Evolutionary conservation across 2,888 invertebrate species (phyloP).

Genomic region (Idaea biselata): DNA sequence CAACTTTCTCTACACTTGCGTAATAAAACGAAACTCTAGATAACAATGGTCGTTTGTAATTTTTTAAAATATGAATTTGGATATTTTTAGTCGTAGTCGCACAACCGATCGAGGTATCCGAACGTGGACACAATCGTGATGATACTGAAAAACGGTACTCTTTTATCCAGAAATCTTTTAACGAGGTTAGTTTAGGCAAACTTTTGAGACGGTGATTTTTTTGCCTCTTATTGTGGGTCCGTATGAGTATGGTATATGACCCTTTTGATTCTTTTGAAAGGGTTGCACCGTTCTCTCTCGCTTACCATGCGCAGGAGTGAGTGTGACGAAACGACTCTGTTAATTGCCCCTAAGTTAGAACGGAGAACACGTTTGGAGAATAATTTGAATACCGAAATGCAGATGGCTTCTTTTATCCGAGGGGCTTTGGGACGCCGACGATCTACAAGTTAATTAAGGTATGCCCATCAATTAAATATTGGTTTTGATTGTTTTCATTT

Average conservation of each 20-base stretch:
- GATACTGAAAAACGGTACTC: conserved; percentile 79
- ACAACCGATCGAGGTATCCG: conserved; percentile 71
- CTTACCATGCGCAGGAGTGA: conserved; percentile 68
- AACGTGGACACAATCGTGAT: conserved; percentile 74
- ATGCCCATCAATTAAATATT: conserved; percentile 78
- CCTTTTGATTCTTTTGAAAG: conserved; percentile 55
- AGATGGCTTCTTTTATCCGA: conserved; percentile 78
- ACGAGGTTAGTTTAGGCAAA: conserved; percentile 81
- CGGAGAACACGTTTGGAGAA: conserved; percentile 75
- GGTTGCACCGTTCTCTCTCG: conserved; percentile 60
- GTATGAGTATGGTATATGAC: conserved; percentile 73
- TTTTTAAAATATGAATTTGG: conserved; percentile 26
- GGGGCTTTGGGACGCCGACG: conserved; percentile 61
- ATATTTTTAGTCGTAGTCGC: conserved; percentile 53
- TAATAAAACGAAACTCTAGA: conserved; percentile 49
- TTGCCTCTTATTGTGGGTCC: conserved; percentile 69
- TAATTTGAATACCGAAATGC: conserved; percentile 80
- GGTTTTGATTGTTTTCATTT: conserved; percentile 74
- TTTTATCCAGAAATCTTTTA: conserved; percentile 79
- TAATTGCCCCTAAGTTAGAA: conserved; percentile 51
- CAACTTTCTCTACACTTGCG: conserved; percentile 66
- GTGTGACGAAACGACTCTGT: conserved; percentile 66
- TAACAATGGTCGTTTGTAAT: conserved; percentile 33
- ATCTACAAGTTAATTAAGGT: conserved; percentile 80
- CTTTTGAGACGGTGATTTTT: conserved; percentile 78